Conservation (phyloP, 2,888 invertebrate genomes). For the Acronicta psi region DNA sequence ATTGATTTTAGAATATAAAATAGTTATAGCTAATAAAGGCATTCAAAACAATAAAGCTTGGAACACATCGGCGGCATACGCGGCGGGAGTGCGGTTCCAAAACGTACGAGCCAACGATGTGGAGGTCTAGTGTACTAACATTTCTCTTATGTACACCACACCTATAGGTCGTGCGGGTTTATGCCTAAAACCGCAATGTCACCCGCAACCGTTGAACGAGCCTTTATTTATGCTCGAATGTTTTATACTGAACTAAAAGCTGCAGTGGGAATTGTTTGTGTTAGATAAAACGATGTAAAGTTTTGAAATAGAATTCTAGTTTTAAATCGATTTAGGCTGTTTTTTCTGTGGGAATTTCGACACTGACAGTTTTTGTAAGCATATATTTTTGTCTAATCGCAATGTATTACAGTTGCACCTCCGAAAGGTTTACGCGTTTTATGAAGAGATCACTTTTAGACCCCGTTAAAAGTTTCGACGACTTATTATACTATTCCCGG, state of each 20-base stretch:
- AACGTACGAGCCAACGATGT: conserved; percentile 37
- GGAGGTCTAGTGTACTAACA: conserved; percentile 27
- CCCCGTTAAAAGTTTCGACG: too few relatives aligned
- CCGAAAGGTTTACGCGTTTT: too few relatives aligned
- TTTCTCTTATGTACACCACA: conserved; percentile 41
- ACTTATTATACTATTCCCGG: too few relatives aligned
- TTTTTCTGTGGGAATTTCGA: background rate
- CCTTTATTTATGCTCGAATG: conserved; percentile 49
- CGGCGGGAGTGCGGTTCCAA: conserved; percentile 36
- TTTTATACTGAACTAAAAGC: conserved; percentile 32
- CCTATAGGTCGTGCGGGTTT: conserved; percentile 25
- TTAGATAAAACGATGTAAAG: conserved; percentile 19
- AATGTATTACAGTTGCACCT: too few relatives aligned
- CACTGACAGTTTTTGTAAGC: too few relatives aligned
- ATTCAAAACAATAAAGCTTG: conserved; percentile 11
- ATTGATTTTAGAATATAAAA: too few relatives aligned
- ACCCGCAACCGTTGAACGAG: conserved; percentile 44
- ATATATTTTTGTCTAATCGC: too few relatives aligned
- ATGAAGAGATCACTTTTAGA: too few relatives aligned
- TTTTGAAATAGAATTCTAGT: background rate
- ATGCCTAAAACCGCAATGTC: conserved; percentile 49
- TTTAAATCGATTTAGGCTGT: background rate
- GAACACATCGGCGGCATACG: conserved; percentile 4
- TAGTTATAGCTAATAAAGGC: too few relatives aligned
- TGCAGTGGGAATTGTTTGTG: conserved; percentile 14